A percentile compares a stretch with the other conserved stretches of the same genome.
These are phyloP conservation scores for Pyrocephalus nanus DNA, from an alignment of 2,797 vertebrate species.

Conservation along the genomic window DNA sequence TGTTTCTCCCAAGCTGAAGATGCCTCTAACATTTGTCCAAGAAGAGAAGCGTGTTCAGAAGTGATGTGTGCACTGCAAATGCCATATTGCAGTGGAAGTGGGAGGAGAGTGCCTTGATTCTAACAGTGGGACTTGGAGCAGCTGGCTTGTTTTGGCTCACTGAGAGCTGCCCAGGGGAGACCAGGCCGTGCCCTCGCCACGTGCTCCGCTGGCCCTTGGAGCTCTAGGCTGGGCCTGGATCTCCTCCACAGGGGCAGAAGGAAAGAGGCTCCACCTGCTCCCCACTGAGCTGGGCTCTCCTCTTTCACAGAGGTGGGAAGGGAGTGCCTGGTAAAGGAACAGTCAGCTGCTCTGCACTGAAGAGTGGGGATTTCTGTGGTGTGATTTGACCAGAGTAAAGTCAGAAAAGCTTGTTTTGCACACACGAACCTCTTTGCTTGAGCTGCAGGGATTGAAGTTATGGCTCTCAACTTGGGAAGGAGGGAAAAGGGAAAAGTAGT, in stretches of 20 bases:
- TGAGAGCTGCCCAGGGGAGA: not conserved
- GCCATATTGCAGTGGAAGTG: not conserved
- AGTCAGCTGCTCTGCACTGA: not conserved
- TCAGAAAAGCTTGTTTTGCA: not conserved
- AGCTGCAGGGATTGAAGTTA: not conserved
- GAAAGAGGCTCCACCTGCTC: not conserved
- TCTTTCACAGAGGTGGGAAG: not conserved
- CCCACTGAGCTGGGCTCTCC: not conserved
- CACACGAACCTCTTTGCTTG: not conserved
- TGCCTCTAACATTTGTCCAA: not conserved
- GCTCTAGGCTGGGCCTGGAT: not conserved
- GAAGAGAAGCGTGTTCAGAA: not conserved
- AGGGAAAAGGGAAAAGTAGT: not conserved
- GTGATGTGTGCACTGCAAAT: not conserved
- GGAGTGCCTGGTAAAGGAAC: not conserved
- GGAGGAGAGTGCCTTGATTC: not conserved
- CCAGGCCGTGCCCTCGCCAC: fast-evolving
- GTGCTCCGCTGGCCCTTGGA: not conserved
- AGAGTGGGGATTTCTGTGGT: not conserved
- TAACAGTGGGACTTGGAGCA: not conserved
- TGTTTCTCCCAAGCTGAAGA: not conserved
- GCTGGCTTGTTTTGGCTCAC: not conserved
- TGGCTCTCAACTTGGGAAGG: not conserved
- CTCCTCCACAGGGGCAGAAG: not conserved
- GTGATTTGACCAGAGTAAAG: not conserved